phyloP scores from a whole-genome alignment of 2,113 vertebrate species.

The Eclectus roratus region DNA sequence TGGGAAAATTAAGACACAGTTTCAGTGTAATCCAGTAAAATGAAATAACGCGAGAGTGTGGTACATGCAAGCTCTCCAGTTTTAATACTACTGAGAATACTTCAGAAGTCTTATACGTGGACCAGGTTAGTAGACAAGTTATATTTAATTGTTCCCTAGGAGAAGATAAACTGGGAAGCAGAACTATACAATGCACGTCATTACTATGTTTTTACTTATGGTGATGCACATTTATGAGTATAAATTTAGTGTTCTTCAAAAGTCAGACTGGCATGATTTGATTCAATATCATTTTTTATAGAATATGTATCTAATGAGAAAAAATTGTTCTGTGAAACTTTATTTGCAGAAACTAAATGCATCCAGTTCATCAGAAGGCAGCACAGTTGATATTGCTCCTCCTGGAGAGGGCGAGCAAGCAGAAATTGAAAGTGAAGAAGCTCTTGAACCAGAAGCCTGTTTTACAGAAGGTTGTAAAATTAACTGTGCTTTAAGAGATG shows the following conservation, averaged over 20 bases:
- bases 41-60: neutral
- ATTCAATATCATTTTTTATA: neutral
- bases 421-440: slow-evolving; percentile 84
- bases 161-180: neutral
- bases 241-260: neutral
- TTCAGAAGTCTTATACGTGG: neutral
- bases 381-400: slow-evolving; percentile 87
- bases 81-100: neutral
- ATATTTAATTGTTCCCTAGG: neutral
- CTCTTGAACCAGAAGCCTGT: slow-evolving; percentile 89
- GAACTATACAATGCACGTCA: neutral
- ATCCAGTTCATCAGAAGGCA: slow-evolving; percentile 93
- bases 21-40: neutral
- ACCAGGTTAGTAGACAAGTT: slow-evolving; percentile 25
- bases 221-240: neutral
- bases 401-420: slow-evolving; percentile 82
- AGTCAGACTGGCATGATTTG: slow-evolving; percentile 28
- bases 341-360: slow-evolving; percentile 82
- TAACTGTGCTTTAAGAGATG: neutral
- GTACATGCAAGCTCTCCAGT: neutral
- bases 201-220: neutral
- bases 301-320: neutral
- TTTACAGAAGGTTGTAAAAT: slow-evolving; percentile 87
- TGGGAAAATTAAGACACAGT: neutral
- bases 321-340: slow-evolving; percentile 68